Evolutionary conservation across 1,140 invertebrate genomes (phyloP).

Genomic region (Elymnias hypermnestra): DNA sequence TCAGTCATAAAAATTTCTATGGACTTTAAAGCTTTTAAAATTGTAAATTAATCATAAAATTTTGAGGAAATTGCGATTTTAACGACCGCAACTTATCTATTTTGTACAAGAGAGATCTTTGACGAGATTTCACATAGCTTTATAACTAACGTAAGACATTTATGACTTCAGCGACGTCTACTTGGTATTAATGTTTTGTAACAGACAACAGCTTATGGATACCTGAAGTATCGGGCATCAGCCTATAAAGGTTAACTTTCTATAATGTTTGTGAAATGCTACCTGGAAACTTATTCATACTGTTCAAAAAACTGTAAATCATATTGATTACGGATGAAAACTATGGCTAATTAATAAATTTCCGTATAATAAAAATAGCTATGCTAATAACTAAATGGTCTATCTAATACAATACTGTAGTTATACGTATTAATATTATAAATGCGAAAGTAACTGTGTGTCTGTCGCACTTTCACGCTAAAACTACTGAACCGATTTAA

Average conservation of each 20-base stretch:
- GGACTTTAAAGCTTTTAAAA: not conserved
- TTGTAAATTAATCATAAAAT: conserved; percentile 15
- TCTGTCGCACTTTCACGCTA: no score
- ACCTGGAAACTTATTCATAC: no score
- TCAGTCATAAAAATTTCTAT: no score
- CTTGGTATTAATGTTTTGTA: conserved; percentile 19
- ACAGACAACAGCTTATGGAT: conserved; percentile 19
- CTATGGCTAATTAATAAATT: no score
- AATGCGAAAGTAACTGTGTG: no score
- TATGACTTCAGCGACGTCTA: conserved; percentile 19
- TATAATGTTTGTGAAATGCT: conserved; percentile 10
- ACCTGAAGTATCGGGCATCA: conserved; percentile 19
- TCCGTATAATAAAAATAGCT: no score
- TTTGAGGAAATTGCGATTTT: conserved; percentile 17
- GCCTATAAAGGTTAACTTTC: conserved; percentile 25
- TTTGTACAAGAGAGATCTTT: conserved; percentile 20
- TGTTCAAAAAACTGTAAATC: no score
- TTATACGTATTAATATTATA: no score
- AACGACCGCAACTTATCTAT: conserved; percentile 17
- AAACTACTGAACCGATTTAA: no score
- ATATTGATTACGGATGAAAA: no score
- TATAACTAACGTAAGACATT: conserved; percentile 17
- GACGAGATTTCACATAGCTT: conserved; percentile 17
- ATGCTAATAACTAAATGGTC: no score
- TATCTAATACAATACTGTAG: no score